These are phyloP conservation scores for Delphinus delphis DNA, from an alignment of 2,113 vertebrate genomes.

Conservation along the genomic window DNA sequence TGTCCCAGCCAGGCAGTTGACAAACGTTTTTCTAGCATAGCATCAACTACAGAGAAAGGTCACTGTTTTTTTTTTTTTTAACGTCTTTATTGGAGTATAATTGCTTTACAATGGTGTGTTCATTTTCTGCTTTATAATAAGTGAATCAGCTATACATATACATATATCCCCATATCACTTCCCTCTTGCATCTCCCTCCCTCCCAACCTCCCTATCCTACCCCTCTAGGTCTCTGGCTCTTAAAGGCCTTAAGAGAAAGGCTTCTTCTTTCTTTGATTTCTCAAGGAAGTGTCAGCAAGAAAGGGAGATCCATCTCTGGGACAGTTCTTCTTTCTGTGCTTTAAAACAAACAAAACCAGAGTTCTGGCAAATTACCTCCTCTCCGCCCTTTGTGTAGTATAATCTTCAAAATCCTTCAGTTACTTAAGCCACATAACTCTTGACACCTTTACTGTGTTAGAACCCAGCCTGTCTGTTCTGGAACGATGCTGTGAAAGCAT, in stretches of 20 bases:
- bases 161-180: too few species aligned
- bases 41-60: not conserved
- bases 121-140: too few species aligned
- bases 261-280: not conserved
- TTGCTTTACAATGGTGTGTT: too few species aligned
- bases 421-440: not conserved
- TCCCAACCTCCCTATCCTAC: too few species aligned
- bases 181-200: too few species aligned
- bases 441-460: not conserved
- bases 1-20: not conserved
- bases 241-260: not conserved
- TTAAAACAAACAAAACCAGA: not conserved
- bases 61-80: not conserved
- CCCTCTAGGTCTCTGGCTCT: not conserved
- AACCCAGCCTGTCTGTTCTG: not conserved
- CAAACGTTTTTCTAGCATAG: not conserved
- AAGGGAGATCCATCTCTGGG: not conserved
- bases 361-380: not conserved
- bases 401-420: not conserved
- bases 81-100: too few species aligned
- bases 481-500: not conserved
- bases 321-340: not conserved
- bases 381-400: accelerated
- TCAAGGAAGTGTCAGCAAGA: not conserved
- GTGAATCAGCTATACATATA: too few species aligned